Conservation (phyloP, 2,888 invertebrate species). For the Ischnus inquisitorius region DNA sequence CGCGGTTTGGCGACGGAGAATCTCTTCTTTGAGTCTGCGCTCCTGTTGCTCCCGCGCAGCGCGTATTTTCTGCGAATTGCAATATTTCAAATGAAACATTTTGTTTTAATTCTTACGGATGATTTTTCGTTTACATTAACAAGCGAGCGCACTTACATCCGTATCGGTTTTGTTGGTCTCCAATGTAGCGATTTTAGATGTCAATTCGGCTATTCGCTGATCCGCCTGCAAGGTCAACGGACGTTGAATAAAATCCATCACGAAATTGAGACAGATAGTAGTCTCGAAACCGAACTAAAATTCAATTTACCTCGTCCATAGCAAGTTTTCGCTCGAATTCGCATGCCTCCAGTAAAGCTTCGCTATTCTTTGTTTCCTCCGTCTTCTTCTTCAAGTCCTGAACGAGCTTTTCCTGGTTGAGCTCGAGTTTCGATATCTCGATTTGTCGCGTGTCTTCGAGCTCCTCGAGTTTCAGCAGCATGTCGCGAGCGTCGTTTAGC, state of each 20-base stretch:
- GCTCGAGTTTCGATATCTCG: constrained; percentile 76
- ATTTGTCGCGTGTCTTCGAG: constrained; percentile 77
- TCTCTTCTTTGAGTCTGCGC: constrained; percentile 59
- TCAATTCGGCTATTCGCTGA: constrained; percentile 51
- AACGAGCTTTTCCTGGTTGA: constrained; percentile 76
- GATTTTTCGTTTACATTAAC: too few species aligned
- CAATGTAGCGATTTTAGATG: constrained; percentile 51
- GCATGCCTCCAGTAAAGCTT: constrained; percentile 62
- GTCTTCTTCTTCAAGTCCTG: constrained; percentile 70
- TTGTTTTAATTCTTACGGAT: not conserved
- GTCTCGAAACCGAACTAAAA: not conserved
- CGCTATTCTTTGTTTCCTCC: constrained; percentile 55
- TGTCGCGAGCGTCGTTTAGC: constrained; percentile 74
- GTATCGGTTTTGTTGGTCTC: constrained; percentile 45
- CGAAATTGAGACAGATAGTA: not conserved
- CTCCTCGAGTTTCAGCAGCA: constrained; percentile 80
- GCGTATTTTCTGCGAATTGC: constrained; percentile 50
- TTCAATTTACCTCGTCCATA: constrained; percentile 70
- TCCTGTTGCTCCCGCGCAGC: constrained; percentile 51
- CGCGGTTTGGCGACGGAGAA: constrained; percentile 49
- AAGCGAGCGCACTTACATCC: constrained; percentile 41
- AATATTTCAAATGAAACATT: not conserved
- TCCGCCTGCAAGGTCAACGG: constrained; percentile 42
- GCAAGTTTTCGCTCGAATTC: constrained; percentile 62
- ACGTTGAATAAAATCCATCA: not conserved